Percentiles rank a stretch among this genome's conserved stretches.
These are phyloP conservation scores for Oscheius sp. DNA, from an alignment of 1,140 invertebrate species.

Conservation along the genomic window DNA sequence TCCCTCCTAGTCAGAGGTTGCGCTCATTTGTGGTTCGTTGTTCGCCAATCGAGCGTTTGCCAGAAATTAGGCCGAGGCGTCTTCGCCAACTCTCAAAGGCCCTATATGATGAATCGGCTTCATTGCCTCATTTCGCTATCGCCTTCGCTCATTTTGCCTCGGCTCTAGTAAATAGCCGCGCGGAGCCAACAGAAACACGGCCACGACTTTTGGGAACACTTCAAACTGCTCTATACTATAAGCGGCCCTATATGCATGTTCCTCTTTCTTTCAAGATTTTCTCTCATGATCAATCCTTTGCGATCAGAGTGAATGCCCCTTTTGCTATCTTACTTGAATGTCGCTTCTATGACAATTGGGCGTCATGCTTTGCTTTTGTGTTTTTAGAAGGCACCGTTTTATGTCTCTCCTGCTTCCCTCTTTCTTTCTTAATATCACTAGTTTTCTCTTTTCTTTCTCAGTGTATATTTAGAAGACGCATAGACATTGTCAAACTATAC, in stretches of 20 bases:
- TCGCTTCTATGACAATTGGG: neutral
- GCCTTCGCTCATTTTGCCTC: constrained; percentile 5
- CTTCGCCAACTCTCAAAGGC: constrained; percentile 35
- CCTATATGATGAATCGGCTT: constrained; percentile 41
- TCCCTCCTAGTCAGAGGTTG: too few relatives aligned
- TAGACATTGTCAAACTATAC: too few relatives aligned
- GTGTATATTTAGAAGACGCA: neutral
- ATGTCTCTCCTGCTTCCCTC: neutral
- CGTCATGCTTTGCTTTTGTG: neutral
- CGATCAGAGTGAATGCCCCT: neutral
- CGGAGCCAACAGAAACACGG: neutral
- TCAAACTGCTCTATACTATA: too few relatives aligned
- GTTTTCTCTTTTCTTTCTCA: neutral
- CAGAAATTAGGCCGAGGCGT: constrained; percentile 14
- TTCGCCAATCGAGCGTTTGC: too few relatives aligned
- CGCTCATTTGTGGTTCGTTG: too few relatives aligned
- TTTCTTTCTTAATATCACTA: constrained; percentile 9
- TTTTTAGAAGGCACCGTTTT: neutral
- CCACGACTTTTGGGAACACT: too few relatives aligned
- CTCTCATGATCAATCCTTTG: neutral
- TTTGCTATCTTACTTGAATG: neutral
- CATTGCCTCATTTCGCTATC: constrained; percentile 15
- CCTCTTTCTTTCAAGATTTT: neutral
- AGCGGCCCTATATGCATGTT: neutral
- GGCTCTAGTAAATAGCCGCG: neutral